Evolutionary conservation across 2,113 vertebrate species (phyloP).

Genomic region (Actenoides hombroni): DNA sequence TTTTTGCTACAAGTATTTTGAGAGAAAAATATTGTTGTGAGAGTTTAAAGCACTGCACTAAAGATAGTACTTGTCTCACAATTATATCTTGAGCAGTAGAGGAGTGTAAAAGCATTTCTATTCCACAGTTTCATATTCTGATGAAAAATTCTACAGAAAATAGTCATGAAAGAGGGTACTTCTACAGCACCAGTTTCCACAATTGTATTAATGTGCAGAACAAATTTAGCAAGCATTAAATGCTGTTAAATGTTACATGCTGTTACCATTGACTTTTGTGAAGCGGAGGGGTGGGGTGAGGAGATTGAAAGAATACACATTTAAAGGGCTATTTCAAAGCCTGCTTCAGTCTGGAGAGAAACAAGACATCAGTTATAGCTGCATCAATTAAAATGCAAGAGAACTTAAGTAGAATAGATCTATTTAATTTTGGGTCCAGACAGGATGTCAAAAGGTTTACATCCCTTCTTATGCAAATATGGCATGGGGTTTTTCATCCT

Average conservation of each 20-base stretch:
- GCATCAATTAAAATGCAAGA: background rate
- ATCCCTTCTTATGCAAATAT: background rate
- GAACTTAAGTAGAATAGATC: background rate
- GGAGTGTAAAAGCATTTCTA: background rate
- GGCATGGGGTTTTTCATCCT: background rate
- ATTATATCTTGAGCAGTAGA: background rate
- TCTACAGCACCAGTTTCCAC: background rate
- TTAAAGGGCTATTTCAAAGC: background rate
- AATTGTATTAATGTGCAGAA: background rate
- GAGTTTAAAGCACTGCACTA: background rate
- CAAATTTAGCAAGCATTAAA: background rate
- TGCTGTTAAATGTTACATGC: background rate
- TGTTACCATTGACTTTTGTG: background rate
- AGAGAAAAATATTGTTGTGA: background rate
- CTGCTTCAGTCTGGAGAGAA: background rate
- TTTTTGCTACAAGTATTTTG: constrained; percentile 44
- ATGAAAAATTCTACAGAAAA: background rate
- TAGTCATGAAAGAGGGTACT: background rate
- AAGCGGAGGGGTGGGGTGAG: background rate
- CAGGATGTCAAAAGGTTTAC: background rate
- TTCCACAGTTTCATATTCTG: background rate
- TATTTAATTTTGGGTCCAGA: background rate
- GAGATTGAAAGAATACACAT: background rate
- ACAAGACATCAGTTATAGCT: background rate
- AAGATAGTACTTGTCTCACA: background rate